Percentiles rank a stretch among this genome's conserved stretches.
Evolutionary conservation across 35 echinoderm and acorn worm genomes (phyloP).

Genomic region (Heliocidaris erythrogramma): DNA sequence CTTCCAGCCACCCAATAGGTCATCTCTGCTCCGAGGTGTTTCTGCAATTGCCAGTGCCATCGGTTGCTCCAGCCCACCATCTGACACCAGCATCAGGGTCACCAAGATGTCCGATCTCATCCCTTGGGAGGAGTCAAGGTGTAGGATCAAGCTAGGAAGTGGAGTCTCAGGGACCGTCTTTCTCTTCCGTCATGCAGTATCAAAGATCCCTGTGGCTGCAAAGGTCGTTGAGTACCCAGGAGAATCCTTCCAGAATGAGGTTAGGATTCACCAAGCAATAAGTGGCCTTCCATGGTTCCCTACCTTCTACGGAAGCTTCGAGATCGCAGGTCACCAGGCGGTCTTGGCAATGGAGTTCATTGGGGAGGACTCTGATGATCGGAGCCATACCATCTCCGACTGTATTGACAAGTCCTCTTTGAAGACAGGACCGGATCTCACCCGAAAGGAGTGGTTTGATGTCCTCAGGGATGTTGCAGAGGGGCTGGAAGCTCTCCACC

Average conservation of each 20-base stretch:
- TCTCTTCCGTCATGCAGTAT: neutral
- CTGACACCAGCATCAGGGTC: neutral
- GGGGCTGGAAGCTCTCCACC: neutral
- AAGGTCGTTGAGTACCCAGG: neutral
- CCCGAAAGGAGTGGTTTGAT: slow-evolving; percentile 7
- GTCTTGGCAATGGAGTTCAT: slow-evolving; percentile 30
- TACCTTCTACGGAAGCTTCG: neutral
- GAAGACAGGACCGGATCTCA: slow-evolving; percentile 10
- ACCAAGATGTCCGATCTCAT: neutral
- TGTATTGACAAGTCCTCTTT: neutral
- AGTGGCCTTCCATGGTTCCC: neutral
- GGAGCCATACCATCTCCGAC: slow-evolving; percentile 9
- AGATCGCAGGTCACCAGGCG: neutral
- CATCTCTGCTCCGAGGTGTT: too few relatives aligned
- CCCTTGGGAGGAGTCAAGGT: neutral
- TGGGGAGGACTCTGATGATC: neutral
- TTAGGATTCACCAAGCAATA: slow-evolving; percentile 9
- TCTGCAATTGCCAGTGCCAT: too few relatives aligned
- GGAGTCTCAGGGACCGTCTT: neutral
- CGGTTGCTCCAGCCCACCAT: too few relatives aligned
- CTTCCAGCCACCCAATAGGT: too few relatives aligned
- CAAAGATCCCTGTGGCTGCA: neutral
- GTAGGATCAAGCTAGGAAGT: neutral
- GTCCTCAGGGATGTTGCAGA: slow-evolving; percentile 16
- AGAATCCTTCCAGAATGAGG: neutral